Percentiles rank a stretch among this genome's conserved stretches.
Evolutionary conservation across 2,113 vertebrate genomes (phyloP).

Genomic region (Eurystomus gularis): DNA sequence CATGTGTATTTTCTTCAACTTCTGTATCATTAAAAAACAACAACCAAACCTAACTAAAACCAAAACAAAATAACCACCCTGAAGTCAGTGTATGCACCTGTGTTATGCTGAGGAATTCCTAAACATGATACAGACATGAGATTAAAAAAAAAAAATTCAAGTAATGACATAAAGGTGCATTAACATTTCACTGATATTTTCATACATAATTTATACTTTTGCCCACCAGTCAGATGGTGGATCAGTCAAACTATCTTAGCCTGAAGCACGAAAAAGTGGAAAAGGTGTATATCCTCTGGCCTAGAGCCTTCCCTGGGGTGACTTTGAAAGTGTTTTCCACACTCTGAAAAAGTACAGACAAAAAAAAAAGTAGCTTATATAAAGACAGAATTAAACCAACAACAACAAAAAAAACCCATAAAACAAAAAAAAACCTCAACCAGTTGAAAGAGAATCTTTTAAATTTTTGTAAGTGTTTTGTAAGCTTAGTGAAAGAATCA

Average conservation of each 20-base stretch:
- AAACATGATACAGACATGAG: neutral
- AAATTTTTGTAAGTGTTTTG: neutral
- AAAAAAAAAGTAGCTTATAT: neutral
- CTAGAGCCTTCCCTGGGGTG: neutral
- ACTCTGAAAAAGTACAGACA: neutral
- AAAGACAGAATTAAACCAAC: neutral
- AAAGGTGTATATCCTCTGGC: conserved; percentile 44
- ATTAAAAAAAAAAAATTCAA: conserved; percentile 7
- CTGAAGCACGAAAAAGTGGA: conserved; percentile 45
- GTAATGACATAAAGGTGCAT: conserved; percentile 38
- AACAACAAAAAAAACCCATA: too few relatives aligned
- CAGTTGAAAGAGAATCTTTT: neutral
- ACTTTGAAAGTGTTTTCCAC: conserved; percentile 26
- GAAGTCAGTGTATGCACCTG: neutral
- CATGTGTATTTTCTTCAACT: neutral
- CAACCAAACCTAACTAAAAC: neutral
- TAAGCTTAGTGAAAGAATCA: neutral
- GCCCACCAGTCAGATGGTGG: conserved; percentile 18
- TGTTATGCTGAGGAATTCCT: neutral
- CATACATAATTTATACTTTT: conserved; percentile 61
- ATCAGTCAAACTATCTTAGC: conserved; percentile 55
- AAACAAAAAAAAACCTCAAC: neutral
- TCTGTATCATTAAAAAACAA: neutral
- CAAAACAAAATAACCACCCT: neutral
- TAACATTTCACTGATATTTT: conserved; percentile 67